Conservation (phyloP, 2,113 vertebrate genomes). For the Tetrax tetrax region DNA sequence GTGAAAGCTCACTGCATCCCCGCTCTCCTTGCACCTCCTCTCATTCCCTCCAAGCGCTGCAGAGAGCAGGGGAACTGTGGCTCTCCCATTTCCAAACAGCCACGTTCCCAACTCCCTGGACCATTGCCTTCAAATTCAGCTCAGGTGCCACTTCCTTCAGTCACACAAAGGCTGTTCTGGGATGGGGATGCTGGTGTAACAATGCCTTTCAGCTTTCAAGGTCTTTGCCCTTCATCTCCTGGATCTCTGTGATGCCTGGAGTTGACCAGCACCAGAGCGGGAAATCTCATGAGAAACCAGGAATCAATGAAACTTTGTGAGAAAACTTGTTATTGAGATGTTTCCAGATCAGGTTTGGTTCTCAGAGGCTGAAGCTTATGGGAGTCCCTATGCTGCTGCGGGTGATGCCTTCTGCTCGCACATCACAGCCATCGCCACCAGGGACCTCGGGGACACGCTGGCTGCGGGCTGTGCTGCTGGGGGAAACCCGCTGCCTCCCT, state of each 20-base stretch:
- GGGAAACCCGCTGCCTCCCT: no score
- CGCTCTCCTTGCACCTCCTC: neutral
- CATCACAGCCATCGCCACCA: neutral
- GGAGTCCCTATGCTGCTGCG: neutral
- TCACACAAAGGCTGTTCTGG: neutral
- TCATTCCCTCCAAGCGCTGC: accelerated
- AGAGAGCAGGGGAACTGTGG: neutral
- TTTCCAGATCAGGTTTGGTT: neutral
- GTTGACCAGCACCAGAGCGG: neutral
- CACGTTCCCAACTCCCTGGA: neutral
- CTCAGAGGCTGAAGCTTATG: neutral
- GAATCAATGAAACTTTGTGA: neutral
- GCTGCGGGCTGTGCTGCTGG: neutral
- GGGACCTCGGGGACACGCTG: neutral
- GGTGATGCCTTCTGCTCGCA: neutral
- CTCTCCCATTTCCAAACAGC: neutral
- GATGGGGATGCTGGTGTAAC: neutral
- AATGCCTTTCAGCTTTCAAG: neutral
- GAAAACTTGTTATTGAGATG: neutral
- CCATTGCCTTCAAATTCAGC: neutral
- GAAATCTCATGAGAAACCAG: neutral
- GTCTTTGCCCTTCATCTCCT: neutral
- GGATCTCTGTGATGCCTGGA: neutral
- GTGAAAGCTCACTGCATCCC: neutral
- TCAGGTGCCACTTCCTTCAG: neutral